phyloP scores from a whole-genome alignment of 2,888 invertebrate species.

The Melinaea menophilus region DNA sequence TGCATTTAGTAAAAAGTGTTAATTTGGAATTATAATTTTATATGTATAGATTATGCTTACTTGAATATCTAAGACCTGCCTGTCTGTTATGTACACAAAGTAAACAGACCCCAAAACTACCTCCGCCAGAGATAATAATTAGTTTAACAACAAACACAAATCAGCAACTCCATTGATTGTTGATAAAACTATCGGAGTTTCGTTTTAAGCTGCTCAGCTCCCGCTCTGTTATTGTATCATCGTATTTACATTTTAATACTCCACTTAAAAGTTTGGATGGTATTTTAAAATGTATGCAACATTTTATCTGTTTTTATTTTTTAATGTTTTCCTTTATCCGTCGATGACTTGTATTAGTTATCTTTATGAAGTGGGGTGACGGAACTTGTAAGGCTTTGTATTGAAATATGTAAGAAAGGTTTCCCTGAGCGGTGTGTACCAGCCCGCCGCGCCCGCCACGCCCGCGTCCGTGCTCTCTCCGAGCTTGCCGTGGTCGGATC shows the following conservation, averaged over 20 bases:
- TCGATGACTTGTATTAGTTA: neutral
- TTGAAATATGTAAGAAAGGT: slow-evolving; percentile 56
- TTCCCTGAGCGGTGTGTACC: slow-evolving; percentile 52
- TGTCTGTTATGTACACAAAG: no score
- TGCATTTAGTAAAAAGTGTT: no score
- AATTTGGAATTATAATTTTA: no score
- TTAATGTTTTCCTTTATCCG: neutral
- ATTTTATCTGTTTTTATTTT: neutral
- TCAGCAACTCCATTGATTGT: slow-evolving; percentile 41
- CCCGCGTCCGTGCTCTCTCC: no score
- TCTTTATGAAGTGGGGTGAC: slow-evolving; percentile 17
- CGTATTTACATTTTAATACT: slow-evolving; percentile 24
- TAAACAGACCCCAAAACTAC: neutral
- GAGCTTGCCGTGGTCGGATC: slow-evolving; percentile 31
- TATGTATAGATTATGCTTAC: no score
- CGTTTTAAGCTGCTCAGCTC: slow-evolving; percentile 28
- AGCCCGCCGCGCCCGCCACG: slow-evolving; percentile 32
- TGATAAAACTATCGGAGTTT: slow-evolving; percentile 37
- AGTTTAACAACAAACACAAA: slow-evolving; percentile 5
- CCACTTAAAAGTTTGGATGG: slow-evolving; percentile 21
- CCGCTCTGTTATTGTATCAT: slow-evolving; percentile 22
- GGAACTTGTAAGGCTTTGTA: slow-evolving; percentile 53
- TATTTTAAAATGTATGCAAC: slow-evolving; percentile 8
- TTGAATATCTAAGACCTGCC: no score
- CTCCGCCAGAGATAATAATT: neutral